These are phyloP conservation scores for Ophonus ardosiacus DNA, from an alignment of 2,888 invertebrate species.

Conservation along the genomic window DNA sequence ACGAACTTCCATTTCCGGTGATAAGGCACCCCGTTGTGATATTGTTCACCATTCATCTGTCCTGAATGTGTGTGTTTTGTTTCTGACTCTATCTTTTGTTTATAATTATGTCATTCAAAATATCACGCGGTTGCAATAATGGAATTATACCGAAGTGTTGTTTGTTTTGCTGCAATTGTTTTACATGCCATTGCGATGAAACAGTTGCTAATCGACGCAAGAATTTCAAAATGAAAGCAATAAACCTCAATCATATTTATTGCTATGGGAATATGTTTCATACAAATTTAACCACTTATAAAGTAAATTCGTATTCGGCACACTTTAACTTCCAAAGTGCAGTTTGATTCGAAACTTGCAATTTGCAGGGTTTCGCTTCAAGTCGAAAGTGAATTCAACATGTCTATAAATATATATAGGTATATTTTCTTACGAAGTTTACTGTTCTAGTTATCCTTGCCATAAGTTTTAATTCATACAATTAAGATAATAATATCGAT, in stretches of 20 bases:
- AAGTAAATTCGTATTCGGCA: too few species aligned
- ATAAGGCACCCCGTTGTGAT: slow-evolving; percentile 9
- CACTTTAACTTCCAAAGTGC: too few species aligned
- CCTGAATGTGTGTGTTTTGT: background rate
- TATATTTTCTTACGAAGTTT: too few species aligned
- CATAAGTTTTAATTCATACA: too few species aligned
- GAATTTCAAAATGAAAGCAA: background rate
- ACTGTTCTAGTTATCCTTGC: too few species aligned
- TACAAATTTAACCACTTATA: too few species aligned
- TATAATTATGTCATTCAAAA: background rate
- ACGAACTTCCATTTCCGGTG: slow-evolving; percentile 11
- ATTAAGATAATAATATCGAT: too few species aligned
- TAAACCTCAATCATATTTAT: background rate
- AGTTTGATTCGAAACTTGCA: too few species aligned
- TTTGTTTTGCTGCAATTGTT: slow-evolving; percentile 15
- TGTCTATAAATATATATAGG: too few species aligned
- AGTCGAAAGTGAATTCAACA: too few species aligned
- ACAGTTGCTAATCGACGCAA: background rate
- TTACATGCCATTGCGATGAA: background rate
- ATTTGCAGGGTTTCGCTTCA: too few species aligned
- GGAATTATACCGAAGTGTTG: background rate
- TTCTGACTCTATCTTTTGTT: background rate
- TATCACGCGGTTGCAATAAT: background rate
- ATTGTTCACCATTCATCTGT: background rate
- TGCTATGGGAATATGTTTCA: too few species aligned